These are phyloP conservation scores for Cheilosia grossa DNA, from an alignment of 2,888 invertebrate species.

Conservation along the genomic window DNA sequence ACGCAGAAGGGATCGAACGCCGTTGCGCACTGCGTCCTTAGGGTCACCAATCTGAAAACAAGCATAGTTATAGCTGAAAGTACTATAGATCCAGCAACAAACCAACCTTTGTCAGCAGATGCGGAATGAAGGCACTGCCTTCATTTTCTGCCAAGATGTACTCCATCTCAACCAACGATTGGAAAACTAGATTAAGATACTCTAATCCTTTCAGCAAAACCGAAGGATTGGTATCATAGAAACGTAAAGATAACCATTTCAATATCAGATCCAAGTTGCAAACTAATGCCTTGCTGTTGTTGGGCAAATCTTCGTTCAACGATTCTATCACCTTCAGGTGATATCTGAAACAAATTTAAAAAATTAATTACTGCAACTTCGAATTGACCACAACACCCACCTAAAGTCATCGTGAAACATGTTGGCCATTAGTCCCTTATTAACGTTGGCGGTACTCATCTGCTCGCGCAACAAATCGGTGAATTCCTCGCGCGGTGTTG, in stretches of 20 bases:
- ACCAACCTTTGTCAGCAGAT: constrained; percentile 93
- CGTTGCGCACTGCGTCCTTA: constrained; percentile 96
- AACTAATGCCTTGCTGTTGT: constrained; percentile 91
- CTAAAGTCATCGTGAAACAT: constrained; percentile 98
- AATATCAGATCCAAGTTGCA: constrained; percentile 97
- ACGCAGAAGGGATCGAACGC: constrained; percentile 92
- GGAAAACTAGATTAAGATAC: constrained; percentile 93
- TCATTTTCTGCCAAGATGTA: constrained; percentile 96
- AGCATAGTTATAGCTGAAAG: neutral
- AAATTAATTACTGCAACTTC: neutral
- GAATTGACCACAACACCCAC: constrained; percentile 80
- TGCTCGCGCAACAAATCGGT: constrained; percentile 95
- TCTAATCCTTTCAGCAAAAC: constrained; percentile 98
- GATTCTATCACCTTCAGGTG: constrained; percentile 98
- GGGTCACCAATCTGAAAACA: constrained; percentile 93
- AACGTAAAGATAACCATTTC: constrained; percentile 97
- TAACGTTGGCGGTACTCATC: constrained; percentile 94
- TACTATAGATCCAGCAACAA: neutral
- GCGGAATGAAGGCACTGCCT: constrained; percentile 96
- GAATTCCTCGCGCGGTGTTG: constrained; percentile 96
- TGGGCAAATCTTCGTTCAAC: constrained; percentile 91
- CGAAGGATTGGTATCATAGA: constrained; percentile 99
- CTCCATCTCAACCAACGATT: constrained; percentile 89
- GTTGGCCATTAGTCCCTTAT: constrained; percentile 92
- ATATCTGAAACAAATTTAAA: constrained; percentile 85